phyloP scores from a whole-genome alignment of 2,888 invertebrate species.

The Taenaris catops region DNA sequence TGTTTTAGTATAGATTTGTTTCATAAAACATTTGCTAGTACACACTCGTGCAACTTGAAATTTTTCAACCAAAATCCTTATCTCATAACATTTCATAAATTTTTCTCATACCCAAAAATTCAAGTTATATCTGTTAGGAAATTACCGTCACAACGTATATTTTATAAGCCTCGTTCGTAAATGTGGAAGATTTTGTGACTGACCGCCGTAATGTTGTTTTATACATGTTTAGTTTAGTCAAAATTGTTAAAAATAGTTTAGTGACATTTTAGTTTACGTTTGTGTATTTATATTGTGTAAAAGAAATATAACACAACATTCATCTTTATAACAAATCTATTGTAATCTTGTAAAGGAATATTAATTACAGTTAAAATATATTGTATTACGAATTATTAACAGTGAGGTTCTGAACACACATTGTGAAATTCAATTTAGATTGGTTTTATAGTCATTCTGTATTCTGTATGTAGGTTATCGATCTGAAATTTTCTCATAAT shows the following conservation, averaged over 20 bases:
- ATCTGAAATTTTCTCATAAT: slow-evolving; percentile 81
- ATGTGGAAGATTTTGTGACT: too few relatives aligned
- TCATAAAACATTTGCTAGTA: too few relatives aligned
- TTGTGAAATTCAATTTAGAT: slow-evolving; percentile 75
- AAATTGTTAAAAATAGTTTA: slow-evolving; percentile 71
- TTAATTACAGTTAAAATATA: slow-evolving; percentile 29
- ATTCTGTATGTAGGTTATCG: slow-evolving; percentile 80
- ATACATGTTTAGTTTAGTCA: slow-evolving; percentile 64
- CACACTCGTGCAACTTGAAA: too few relatives aligned
- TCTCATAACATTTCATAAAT: too few relatives aligned
- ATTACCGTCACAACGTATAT: too few relatives aligned
- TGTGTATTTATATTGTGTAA: slow-evolving; percentile 28
- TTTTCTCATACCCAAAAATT: too few relatives aligned
- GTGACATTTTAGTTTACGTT: slow-evolving; percentile 58
- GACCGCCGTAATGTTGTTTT: too few relatives aligned
- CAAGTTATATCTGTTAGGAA: too few relatives aligned
- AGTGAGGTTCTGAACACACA: slow-evolving; percentile 58
- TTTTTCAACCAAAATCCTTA: too few relatives aligned
- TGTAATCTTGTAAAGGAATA: slow-evolving; percentile 69
- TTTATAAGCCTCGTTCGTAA: too few relatives aligned
- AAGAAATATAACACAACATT: slow-evolving; percentile 53
- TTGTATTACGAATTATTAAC: slow-evolving; percentile 47
- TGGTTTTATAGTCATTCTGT: slow-evolving; percentile 79
- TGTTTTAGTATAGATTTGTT: too few relatives aligned
- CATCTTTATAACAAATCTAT: slow-evolving; percentile 56